These are phyloP conservation scores for Ochlodes sylvanus DNA, from an alignment of 2,888 invertebrate species.

Conservation along the genomic window DNA sequence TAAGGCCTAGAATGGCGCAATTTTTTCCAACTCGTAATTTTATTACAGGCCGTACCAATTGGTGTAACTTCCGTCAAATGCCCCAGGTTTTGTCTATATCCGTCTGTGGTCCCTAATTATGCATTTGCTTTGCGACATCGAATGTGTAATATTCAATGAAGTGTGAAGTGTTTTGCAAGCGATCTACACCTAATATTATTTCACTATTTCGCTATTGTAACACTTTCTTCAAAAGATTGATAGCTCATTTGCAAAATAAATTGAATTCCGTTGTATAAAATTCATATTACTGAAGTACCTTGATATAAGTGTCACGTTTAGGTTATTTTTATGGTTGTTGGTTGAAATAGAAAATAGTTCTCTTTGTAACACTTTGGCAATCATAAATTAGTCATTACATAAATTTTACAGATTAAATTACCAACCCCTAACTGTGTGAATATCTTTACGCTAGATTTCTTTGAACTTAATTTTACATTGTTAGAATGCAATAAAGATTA, in stretches of 20 bases:
- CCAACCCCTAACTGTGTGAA: neutral
- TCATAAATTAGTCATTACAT: neutral
- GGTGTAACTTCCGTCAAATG: slow-evolving; percentile 50
- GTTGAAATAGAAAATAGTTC: neutral
- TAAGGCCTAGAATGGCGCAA: slow-evolving; percentile 14
- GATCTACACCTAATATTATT: slow-evolving; percentile 34
- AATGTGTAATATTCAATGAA: slow-evolving; percentile 52
- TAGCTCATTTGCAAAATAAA: slow-evolving; percentile 23
- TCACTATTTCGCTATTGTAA: slow-evolving; percentile 26
- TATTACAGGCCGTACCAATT: slow-evolving; percentile 28
- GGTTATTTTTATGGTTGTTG: neutral
- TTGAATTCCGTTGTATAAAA: no score
- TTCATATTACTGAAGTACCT: no score
- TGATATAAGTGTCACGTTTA: no score
- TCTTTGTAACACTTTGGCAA: neutral
- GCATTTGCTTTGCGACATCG: slow-evolving; percentile 49
- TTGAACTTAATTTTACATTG: neutral
- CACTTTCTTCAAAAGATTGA: slow-evolving; percentile 34
- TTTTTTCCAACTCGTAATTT: slow-evolving; percentile 16
- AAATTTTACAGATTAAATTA: neutral
- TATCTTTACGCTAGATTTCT: neutral
- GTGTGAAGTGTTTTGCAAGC: slow-evolving; percentile 52
- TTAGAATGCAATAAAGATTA: slow-evolving; percentile 7
- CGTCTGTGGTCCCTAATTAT: slow-evolving; percentile 45
- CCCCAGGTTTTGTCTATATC: slow-evolving; percentile 44